Evolutionary conservation across 2,113 vertebrate genomes (phyloP).

Genomic region (Chaetura pelagica): DNA sequence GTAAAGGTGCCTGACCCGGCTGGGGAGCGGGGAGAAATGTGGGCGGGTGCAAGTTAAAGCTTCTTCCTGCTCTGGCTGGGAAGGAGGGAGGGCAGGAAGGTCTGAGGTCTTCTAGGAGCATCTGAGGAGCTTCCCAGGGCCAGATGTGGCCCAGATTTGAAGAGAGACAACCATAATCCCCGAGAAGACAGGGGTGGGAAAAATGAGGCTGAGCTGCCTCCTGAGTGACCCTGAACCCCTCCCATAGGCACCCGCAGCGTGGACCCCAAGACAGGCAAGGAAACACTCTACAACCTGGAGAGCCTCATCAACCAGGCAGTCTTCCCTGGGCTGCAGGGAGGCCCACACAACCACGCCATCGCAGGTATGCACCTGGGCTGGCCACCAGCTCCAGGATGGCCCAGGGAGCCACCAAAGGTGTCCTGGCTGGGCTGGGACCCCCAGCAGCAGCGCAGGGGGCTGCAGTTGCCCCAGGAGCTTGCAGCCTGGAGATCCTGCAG

Average conservation of each 20-base stretch:
- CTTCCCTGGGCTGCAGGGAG: conserved; percentile 95
- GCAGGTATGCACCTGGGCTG: conserved; percentile 78
- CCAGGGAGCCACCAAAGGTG: background rate
- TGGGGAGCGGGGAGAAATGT: accelerated
- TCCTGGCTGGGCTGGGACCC: background rate
- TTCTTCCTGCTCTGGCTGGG: background rate
- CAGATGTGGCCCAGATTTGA: background rate
- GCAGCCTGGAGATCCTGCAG: accelerated
- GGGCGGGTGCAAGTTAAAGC: background rate
- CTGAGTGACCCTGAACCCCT: background rate
- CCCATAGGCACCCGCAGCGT: conserved; percentile 83
- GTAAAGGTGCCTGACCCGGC: conserved; percentile 80
- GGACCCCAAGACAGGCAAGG: conserved; percentile 91
- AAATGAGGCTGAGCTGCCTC: background rate
- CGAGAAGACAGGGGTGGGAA: background rate
- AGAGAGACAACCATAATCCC: background rate
- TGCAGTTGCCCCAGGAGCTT: background rate
- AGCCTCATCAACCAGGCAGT: conserved; percentile 93
- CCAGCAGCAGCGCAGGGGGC: background rate
- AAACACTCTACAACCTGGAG: conserved; percentile 89
- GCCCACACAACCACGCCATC: conserved; percentile 97
- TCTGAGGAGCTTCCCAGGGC: background rate
- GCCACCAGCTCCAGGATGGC: background rate
- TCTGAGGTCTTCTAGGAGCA: background rate
- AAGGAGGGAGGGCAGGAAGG: background rate